phyloP scores from a whole-genome alignment of 2,888 invertebrate species.

The Epicampocera succincta region DNA sequence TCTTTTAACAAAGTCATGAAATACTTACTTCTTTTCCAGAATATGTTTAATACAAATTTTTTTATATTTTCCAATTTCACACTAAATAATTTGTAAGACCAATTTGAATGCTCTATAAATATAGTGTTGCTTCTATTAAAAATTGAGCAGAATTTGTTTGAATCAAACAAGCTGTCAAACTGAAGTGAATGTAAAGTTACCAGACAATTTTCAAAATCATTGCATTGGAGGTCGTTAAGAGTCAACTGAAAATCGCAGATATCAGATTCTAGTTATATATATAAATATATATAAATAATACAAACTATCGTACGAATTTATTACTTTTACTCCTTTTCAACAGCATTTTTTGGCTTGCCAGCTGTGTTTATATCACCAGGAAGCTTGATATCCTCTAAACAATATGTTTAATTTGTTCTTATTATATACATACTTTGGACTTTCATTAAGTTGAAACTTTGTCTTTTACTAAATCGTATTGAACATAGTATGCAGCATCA shows the following conservation, averaged over 20 bases:
- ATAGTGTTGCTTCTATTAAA: constrained; percentile 45
- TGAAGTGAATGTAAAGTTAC: background rate
- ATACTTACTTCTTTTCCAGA: constrained; percentile 15
- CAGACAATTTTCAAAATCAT: background rate
- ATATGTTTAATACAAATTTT: background rate
- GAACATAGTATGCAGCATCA: no score
- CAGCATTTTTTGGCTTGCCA: no score
- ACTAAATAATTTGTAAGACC: constrained; percentile 6
- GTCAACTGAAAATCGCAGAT: background rate
- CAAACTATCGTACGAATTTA: no score
- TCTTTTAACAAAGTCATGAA: background rate
- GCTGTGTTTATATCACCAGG: no score
- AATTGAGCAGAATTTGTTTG: constrained; percentile 6
- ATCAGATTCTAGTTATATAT: no score
- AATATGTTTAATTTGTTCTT: no score
- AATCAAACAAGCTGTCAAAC: constrained; percentile 37
- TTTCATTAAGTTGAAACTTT: no score
- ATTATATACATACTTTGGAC: no score
- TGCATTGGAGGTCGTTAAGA: background rate
- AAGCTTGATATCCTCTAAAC: no score
- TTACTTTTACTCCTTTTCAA: no score
- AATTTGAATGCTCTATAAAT: constrained; percentile 1
- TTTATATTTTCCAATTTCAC: constrained; percentile 18
- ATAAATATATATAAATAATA: no score
- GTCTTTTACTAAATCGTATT: no score